Base-by-base conservation (phyloP, 2,888 invertebrate genomes). In the Xestia sexstrigata region DNA sequence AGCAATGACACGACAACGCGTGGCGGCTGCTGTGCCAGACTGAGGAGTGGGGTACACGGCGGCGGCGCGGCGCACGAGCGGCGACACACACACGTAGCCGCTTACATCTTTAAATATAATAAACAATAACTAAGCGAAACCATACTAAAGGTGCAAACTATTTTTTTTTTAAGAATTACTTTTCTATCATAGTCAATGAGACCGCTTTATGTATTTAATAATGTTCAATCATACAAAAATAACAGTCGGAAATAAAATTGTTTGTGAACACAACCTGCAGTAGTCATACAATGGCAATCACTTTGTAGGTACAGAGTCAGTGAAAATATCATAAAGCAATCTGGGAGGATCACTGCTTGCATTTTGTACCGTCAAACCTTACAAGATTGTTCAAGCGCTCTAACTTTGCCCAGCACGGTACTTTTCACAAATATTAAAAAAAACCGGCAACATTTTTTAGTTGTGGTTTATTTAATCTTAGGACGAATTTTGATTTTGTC, bases 11-110 rank as follows among this genome's bases (percentile, higher is more conserved):
- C 75, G 30, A 30, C 30, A n/a, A 9, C 49, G n/a, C 76, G 23
- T 3, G 5, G 39, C 15, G 42, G 76, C 42, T 49, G n/a, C 30
- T 42, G 49, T 17, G 49, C 17, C 62, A 9, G 20, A 52, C 76
- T 75, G 75, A 62, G 62, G 62, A 0, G 75, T 7, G 26, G 60
- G 60, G 75, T 30, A 75, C 75, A 74, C 76, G 75, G 75, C 60
- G 62, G 60, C 76, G 75, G 75, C 60, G 62, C 42, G 42, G 75
- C 76, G 76, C 9, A 13, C 20, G 4, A 39, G 17, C 58, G 74
- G 13, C 55, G 20, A 49, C 49, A 52, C 52, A 52, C 55, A n/a
- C 11, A 13, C 55, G 9, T 4, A 55, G 55, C n/a, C n/a, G 55
- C 13, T 55, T 55, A 35, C 35, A 35, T 35, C 35, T 35, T 1